These are phyloP conservation scores for Pitangus sulphuratus DNA, from an alignment of 2,797 vertebrate genomes.

Conservation along the genomic window DNA sequence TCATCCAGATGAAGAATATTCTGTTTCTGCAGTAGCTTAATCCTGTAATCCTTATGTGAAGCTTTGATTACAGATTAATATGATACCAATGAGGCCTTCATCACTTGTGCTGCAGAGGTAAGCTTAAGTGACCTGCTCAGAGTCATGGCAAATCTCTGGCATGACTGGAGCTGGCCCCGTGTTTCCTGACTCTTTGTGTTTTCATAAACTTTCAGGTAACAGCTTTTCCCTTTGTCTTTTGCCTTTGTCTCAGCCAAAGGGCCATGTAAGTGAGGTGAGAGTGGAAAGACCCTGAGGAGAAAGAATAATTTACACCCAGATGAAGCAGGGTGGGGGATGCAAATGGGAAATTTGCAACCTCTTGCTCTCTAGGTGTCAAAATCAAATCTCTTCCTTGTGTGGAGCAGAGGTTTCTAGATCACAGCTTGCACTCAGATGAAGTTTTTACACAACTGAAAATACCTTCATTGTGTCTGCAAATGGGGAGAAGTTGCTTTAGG, in stretches of 20 bases:
- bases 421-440: not conserved
- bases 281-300: not conserved
- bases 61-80: conserved; percentile 22
- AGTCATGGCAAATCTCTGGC: not conserved
- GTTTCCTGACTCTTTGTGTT: not conserved
- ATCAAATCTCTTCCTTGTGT: not conserved
- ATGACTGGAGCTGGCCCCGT: not conserved
- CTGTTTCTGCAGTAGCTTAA: not conserved
- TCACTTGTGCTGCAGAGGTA: not conserved
- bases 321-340: not conserved
- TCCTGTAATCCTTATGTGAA: not conserved
- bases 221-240: not conserved
- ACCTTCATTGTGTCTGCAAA: not conserved
- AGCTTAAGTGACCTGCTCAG: not conserved
- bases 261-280: not conserved
- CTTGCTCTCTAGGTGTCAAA: not conserved
- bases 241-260: not conserved
- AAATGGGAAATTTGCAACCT: not conserved
- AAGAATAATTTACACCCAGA: not conserved
- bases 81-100: not conserved
- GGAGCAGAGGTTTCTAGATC: not conserved
- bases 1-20: conserved; percentile 12
- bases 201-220: not conserved
- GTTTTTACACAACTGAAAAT: not conserved
- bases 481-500: not conserved